Conservation (phyloP, 1,140 invertebrate species). For the Rhyzopertha dominica region DNA sequence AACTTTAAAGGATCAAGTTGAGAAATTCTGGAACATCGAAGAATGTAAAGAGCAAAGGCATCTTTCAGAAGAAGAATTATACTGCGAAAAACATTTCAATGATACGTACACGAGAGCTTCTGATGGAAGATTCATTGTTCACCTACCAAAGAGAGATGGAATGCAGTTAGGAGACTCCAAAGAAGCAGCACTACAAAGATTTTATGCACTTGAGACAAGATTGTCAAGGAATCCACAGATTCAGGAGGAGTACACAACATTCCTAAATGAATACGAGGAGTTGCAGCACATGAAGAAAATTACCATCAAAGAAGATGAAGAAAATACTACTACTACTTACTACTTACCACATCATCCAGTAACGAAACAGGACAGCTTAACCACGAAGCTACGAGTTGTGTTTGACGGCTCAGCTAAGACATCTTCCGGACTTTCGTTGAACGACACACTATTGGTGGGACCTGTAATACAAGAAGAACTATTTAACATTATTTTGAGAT, state of each 20-base stretch:
- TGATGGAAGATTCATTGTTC: conserved; percentile 27
- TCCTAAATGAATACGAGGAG: conserved; percentile 38
- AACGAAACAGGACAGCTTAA: conserved; percentile 23
- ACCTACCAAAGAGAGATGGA: conserved; percentile 26
- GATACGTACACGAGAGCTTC: conserved; percentile 11
- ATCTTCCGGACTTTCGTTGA: conserved; percentile 23
- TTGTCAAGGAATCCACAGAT: conserved; percentile 16
- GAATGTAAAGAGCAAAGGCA: neutral
- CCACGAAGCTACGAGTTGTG: conserved; percentile 36
- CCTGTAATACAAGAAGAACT: conserved; percentile 19
- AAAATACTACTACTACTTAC: conserved; percentile 25
- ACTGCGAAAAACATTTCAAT: conserved; percentile 26
- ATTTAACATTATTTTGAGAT: conserved; percentile 37
- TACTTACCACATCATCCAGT: conserved; percentile 42
- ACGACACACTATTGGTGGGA: conserved; percentile 23
- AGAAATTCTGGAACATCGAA: conserved; percentile 1
- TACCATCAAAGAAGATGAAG: conserved; percentile 3
- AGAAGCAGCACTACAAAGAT: conserved; percentile 25
- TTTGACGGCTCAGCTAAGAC: conserved; percentile 36
- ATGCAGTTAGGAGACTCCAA: conserved; percentile 25
- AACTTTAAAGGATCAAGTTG: neutral
- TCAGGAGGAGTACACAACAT: conserved; percentile 27
- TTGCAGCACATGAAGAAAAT: conserved; percentile 38
- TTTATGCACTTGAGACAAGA: conserved; percentile 26
- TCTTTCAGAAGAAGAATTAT: neutral